phyloP scores from a whole-genome alignment of 2,888 invertebrate genomes.

The Melanophora roralis region DNA sequence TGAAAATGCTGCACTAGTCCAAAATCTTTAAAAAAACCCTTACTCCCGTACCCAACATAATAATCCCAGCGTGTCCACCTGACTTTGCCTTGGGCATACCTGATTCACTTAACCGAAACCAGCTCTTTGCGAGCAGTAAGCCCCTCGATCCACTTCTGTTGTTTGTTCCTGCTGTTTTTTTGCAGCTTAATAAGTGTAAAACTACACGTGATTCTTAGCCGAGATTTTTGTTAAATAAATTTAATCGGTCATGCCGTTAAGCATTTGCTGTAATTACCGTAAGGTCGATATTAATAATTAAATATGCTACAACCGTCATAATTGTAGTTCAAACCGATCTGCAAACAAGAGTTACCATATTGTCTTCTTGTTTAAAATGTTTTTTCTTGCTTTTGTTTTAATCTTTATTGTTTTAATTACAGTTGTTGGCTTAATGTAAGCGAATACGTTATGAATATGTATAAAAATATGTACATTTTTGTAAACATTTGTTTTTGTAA shows the following conservation, averaged over 20 bases:
- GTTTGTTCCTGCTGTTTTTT: too few species aligned
- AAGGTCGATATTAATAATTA: constrained; percentile 58
- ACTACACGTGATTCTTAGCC: constrained; percentile 10
- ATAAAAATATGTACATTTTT: not conserved
- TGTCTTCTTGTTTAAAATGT: not conserved
- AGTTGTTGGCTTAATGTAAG: not conserved
- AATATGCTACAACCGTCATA: constrained; percentile 42
- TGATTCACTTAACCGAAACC: too few species aligned
- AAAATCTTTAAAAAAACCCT: too few species aligned
- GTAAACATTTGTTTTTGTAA: not conserved
- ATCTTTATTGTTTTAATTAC: not conserved
- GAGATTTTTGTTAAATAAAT: constrained; percentile 39
- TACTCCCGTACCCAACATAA: too few species aligned
- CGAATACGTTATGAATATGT: too few species aligned
- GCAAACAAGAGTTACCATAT: not conserved
- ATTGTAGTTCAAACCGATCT: constrained; percentile 48
- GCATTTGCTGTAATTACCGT: constrained; percentile 57
- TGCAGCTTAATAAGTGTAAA: not conserved
- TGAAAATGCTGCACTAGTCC: too few species aligned
- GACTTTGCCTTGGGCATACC: too few species aligned
- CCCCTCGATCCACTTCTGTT: too few species aligned
- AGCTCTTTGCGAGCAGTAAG: too few species aligned
- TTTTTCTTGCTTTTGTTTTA: not conserved
- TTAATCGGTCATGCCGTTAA: constrained; percentile 45
- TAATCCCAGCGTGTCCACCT: too few species aligned